Base-by-base conservation (phyloP, 2,113 vertebrate species). In the Alethe castanea region DNA sequence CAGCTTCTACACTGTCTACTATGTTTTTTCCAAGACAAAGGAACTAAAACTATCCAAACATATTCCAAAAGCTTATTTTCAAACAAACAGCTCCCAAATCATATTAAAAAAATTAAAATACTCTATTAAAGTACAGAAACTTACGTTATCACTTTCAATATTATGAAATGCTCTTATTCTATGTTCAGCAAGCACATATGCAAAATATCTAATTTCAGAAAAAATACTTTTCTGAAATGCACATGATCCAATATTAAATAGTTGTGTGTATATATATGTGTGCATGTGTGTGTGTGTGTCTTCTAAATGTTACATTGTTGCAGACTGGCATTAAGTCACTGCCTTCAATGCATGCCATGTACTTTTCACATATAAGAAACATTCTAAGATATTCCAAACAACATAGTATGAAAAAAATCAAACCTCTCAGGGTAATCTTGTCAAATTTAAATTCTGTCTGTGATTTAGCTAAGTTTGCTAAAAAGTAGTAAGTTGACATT, bases 181-280 rank as follows among this genome's bases (percentile, higher is more conserved):
- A 7, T 38, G 11, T 35, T 79, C 31, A 79, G 25, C 28, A 60
- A 80, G 79, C 26, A 56, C 5, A 31, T 12, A 62, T 0, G 2
- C 16, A 15, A 38, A 74, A 47, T 20, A 70, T 2, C 14, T 53
- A 60, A 79, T 72, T 76, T 85, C 65, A 66, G 12, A 38, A 74
- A 70, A 57, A 56, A n/a, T 3, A 42, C 9, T 66, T 48, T 48
- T 54, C 57, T 57, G 45, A 95, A 91, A 91, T 28, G 52, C 22
- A 72, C 8, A 44, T 9, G 13, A 67, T 40, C 29, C 26, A 67
- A 22, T 65, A 71, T 40, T 56, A 25, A 73, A 19, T 29, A 86
- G 35, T 28, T 3, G 2, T 3, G 2, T 3, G 8, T 47, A 8
- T 38, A 5, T 52, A 1, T 38, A 64, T 38, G 6, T 52, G 1